phyloP scores from a whole-genome alignment of 2,888 invertebrate species.

The Bugulina stolonifera region DNA sequence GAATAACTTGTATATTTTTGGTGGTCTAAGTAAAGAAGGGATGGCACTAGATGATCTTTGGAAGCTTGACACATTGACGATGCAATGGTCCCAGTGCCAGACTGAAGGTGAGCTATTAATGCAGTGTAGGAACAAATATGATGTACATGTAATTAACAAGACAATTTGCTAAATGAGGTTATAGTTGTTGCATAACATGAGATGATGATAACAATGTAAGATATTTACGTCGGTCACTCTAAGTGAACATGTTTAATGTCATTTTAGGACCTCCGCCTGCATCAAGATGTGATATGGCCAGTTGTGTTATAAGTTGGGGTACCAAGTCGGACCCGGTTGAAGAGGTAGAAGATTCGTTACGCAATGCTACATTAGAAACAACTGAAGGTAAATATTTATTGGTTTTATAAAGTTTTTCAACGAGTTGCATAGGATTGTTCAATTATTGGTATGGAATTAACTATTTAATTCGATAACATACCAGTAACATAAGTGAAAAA shows the following conservation, averaged over 20 bases:
- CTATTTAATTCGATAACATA: too few relatives aligned
- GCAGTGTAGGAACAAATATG: too few relatives aligned
- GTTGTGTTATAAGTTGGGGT: conserved; percentile 36
- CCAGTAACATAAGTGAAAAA: too few relatives aligned
- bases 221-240: too few relatives aligned
- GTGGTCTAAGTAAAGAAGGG: conserved; percentile 49
- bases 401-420: too few relatives aligned
- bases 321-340: background rate
- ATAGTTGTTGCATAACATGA: too few relatives aligned
- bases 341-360: background rate
- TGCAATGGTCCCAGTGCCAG: background rate
- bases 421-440: too few relatives aligned
- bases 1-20: conserved; percentile 45
- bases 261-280: conserved; percentile 48
- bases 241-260: too few relatives aligned
- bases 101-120: conserved; percentile 18
- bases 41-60: conserved; percentile 46
- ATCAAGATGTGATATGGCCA: conserved; percentile 48
- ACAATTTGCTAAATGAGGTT: too few relatives aligned
- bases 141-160: too few relatives aligned
- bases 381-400: background rate
- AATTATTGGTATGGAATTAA: too few relatives aligned
- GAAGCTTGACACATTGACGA: conserved; percentile 38
- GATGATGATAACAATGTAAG: too few relatives aligned
- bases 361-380: background rate